These are phyloP conservation scores for Morpho achilles DNA, from an alignment of 2,888 invertebrate genomes.

Conservation along the genomic window DNA sequence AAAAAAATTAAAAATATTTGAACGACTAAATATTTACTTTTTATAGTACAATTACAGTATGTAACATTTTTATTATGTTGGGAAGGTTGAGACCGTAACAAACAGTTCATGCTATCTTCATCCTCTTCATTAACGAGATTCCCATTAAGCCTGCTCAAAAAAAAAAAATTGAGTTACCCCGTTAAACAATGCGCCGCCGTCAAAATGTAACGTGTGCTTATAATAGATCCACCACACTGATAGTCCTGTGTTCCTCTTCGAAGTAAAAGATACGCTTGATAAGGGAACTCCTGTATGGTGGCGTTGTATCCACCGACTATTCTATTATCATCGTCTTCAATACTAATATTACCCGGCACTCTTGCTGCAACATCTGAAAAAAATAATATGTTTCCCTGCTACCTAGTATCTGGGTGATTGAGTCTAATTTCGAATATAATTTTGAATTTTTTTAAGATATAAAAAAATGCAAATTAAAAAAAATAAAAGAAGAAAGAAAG, in stretches of 20 bases:
- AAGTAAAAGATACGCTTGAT: constrained; percentile 2
- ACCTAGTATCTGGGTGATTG: too few relatives aligned
- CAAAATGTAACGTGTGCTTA: constrained; percentile 1
- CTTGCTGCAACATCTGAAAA: constrained; percentile 4
- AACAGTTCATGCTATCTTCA: background rate
- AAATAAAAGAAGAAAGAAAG: too few relatives aligned
- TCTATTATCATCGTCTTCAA: background rate
- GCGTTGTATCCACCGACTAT: constrained; percentile 5
- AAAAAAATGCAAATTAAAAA: too few relatives aligned
- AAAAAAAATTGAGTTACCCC: background rate
- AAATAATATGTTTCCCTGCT: too few relatives aligned
- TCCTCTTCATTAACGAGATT: too few relatives aligned
- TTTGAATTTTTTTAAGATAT: too few relatives aligned
- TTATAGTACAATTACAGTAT: background rate
- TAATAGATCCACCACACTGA: constrained; percentile 6
- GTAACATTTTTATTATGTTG: background rate
- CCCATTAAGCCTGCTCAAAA: background rate
- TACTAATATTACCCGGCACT: background rate
- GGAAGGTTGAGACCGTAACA: background rate
- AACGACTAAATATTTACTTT: too few relatives aligned
- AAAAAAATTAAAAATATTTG: too few relatives aligned
- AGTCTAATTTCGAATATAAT: too few relatives aligned
- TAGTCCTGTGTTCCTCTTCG: background rate
- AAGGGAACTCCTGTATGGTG: background rate
- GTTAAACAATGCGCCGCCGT: constrained; percentile 12